Evolutionary conservation across 1,140 invertebrate genomes (phyloP).

Genomic region (Rhagoletis pomonella): DNA sequence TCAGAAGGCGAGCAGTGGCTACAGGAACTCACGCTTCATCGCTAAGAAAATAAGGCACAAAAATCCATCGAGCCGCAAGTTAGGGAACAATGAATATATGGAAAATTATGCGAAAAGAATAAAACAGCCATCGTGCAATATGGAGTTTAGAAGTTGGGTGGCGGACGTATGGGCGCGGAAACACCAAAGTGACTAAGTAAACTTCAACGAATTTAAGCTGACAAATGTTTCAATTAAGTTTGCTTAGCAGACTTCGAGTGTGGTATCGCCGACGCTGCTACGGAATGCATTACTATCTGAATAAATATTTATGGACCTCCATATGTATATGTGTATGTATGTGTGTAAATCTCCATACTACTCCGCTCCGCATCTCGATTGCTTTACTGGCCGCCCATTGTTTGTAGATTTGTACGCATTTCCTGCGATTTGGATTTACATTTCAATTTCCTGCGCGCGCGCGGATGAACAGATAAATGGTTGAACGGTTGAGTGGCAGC

Average conservation of each 20-base stretch:
- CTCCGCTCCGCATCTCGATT: no score
- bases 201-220: slow-evolving; percentile 21
- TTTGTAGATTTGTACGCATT: not conserved
- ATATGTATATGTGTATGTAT: not conserved
- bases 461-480: slow-evolving; percentile 36
- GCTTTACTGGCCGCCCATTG: not conserved
- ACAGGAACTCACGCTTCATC: no score
- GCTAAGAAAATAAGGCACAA: no score
- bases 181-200: not conserved
- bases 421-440: slow-evolving; percentile 49
- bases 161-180: not conserved
- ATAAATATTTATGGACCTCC: no score
- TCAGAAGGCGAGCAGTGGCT: no score
- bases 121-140: no score
- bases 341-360: no score
- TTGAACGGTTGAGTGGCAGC: slow-evolving; percentile 1
- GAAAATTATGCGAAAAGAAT: no score
- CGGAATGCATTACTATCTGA: no score
- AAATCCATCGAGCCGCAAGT: no score
- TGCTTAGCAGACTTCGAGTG: not conserved
- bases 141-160: no score
- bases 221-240: slow-evolving; percentile 51
- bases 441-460: slow-evolving; percentile 38
- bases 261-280: not conserved
- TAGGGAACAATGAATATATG: no score